Percentiles rank a stretch among this genome's conserved stretches.
These are phyloP conservation scores for Drosophila lowei DNA, from an alignment of 1,140 invertebrate species.

Conservation along the genomic window DNA sequence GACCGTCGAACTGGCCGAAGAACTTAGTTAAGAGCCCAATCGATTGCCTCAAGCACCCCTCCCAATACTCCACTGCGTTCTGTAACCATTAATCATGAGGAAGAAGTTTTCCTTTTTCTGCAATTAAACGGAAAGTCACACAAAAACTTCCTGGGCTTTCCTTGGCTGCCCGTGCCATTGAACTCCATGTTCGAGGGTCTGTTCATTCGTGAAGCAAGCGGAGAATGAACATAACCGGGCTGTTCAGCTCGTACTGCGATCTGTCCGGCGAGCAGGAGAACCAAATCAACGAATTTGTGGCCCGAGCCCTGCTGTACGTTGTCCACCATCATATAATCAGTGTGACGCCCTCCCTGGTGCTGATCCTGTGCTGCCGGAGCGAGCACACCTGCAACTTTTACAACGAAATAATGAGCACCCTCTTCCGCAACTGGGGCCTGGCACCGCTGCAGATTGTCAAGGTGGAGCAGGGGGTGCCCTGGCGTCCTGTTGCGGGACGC, in stretches of 20 bases:
- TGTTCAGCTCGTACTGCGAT: conserved; percentile 53
- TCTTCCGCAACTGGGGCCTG: conserved; percentile 66
- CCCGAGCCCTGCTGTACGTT: conserved; percentile 58
- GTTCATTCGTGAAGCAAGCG: neutral
- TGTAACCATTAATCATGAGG: conserved; percentile 9
- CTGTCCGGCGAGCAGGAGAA: conserved; percentile 64
- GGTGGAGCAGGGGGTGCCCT: conserved; percentile 26
- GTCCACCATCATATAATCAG: conserved; percentile 63
- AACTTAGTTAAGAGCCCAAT: too few relatives aligned
- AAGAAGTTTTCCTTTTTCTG: neutral
- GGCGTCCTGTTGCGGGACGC: conserved; percentile 30
- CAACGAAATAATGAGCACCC: conserved; percentile 67
- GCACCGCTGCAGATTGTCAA: conserved; percentile 63
- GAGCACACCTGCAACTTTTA: conserved; percentile 69
- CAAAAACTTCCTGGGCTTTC: neutral
- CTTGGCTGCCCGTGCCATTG: too few relatives aligned
- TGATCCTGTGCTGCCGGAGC: conserved; percentile 64
- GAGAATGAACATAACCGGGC: conserved; percentile 60
- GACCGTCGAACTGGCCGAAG: neutral
- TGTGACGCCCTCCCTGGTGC: conserved; percentile 54
- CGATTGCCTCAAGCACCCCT: too few relatives aligned
- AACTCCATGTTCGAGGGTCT: too few relatives aligned
- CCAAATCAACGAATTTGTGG: conserved; percentile 65
- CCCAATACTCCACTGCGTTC: too few relatives aligned
- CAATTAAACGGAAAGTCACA: conserved; percentile 10